A percentile compares a stretch with the other conserved stretches of the same genome.
Conservation (phyloP, 1,140 invertebrate species). For the Drosophila dunni region DNA sequence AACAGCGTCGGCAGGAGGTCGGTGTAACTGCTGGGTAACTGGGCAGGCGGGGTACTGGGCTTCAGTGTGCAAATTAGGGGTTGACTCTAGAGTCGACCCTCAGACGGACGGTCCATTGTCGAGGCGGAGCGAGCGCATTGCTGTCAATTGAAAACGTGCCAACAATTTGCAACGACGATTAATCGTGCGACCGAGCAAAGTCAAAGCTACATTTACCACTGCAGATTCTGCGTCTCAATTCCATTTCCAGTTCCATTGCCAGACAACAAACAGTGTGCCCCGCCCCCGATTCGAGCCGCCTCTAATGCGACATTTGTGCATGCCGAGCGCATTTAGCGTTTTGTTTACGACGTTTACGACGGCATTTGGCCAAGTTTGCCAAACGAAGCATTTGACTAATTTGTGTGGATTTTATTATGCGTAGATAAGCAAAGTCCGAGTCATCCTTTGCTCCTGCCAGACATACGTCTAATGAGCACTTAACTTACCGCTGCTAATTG, state of each 20-base stretch:
- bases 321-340: constrained; percentile 67
- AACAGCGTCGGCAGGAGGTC: constrained; percentile 33
- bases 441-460: constrained; percentile 16
- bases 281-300: neutral
- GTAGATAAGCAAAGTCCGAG: constrained; percentile 30
- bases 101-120: constrained; percentile 22
- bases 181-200: constrained; percentile 77
- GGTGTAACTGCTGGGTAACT: neutral
- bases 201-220: constrained; percentile 48
- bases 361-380: constrained; percentile 50
- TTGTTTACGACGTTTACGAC: constrained; percentile 69
- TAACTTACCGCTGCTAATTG: constrained; percentile 72
- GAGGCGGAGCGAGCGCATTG: constrained; percentile 38
- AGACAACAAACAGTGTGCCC: neutral
- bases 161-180: constrained; percentile 85
- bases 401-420: constrained; percentile 73
- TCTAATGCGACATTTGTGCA: constrained; percentile 53
- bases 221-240: neutral
- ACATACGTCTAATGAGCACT: constrained; percentile 65
- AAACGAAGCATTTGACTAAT: constrained; percentile 59
- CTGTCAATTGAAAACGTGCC: constrained; percentile 84
- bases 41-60: neutral
- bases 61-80: constrained; percentile 75
- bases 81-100: constrained; percentile 44
- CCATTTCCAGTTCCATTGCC: neutral